Base-by-base conservation (phyloP, 2,888 invertebrate species). In the Heteropelma amictum region DNA sequence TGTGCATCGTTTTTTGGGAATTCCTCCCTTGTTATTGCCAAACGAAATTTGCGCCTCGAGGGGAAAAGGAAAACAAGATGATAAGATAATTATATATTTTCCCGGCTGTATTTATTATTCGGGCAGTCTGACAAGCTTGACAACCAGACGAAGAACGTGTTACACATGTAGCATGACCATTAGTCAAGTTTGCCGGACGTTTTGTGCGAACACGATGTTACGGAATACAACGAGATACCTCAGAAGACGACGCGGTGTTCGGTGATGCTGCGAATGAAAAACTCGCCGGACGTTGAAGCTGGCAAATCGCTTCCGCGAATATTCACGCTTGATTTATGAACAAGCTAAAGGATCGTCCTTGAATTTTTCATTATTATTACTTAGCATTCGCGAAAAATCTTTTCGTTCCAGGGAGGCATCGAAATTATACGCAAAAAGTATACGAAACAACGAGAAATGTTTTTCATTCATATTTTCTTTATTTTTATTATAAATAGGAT, bases 401-500 rank as follows among this genome's bases (percentile, higher is more conserved):
- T n/a, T n/a, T n/a, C n/a, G n/a, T n/a, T n/a, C n/a, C n/a, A n/a
- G n/a, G n/a, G n/a, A n/a, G n/a, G n/a, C n/a, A n/a, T n/a, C n/a
- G n/a, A n/a, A n/a, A n/a, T n/a, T n/a, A n/a, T n/a, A 12, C n/a
- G 7, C 6, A 5, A 1, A 12, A 23, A n/a, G 21, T 21, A 7
- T n/a, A 21, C 19, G 12, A 26, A 26, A 40, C n/a, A 35, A 54
- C 35, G 12, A 7, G 1, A 21, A 21, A 21, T 3, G n/a, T 7
- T n/a, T n/a, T n/a, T n/a, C 26, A 12, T 45, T 26, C 28, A 8
- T 7, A 35, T 58, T 12, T 40, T 35, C 51, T 19, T 28, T 56
- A 12, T 64, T 71, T 72, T 60, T 23, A 51, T 71, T 75, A 78
- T 75, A 77, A 77, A 72, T 69, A 69, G 35, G 56, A 65, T 74